Evolutionary conservation across 2,888 invertebrate species (phyloP).

Genomic region (Nudaria mundana): DNA sequence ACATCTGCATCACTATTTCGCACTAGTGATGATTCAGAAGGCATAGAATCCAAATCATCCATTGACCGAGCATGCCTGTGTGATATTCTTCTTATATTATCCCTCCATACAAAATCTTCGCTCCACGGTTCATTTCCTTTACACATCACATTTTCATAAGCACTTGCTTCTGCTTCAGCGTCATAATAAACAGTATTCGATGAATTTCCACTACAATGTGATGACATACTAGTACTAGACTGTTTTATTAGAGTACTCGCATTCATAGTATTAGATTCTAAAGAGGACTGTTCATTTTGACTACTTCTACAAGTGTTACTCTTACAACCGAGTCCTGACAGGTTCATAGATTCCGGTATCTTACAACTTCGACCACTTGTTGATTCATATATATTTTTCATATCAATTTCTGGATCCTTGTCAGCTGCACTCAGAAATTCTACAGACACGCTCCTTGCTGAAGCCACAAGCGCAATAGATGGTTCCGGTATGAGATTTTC

Average conservation of each 20-base stretch:
- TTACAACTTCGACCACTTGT: conserved; percentile 82
- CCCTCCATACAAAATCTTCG: conserved; percentile 90
- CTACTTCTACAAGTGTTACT: conserved; percentile 53
- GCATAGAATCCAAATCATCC: conserved; percentile 86
- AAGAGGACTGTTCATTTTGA: conserved; percentile 48
- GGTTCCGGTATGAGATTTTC: conserved; percentile 54
- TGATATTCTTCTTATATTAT: conserved; percentile 88
- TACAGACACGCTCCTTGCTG: conserved; percentile 83
- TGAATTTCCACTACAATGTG: conserved; percentile 72
- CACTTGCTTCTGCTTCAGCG: conserved; percentile 66
- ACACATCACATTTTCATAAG: conserved; percentile 70
- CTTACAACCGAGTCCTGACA: conserved; percentile 74
- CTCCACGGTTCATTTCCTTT: conserved; percentile 90
- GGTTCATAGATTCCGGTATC: conserved; percentile 75
- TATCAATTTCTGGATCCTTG: conserved; percentile 84
- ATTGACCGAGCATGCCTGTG: conserved; percentile 91
- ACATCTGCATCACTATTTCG: conserved; percentile 50
- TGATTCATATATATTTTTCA: conserved; percentile 87
- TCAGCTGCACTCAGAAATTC: conserved; percentile 85
- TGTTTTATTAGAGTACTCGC: conserved; percentile 52
- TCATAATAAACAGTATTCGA: conserved; percentile 75
- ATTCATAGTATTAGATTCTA: conserved; percentile 47
- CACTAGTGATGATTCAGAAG: conserved; percentile 40
- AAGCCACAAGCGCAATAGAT: conserved; percentile 77
- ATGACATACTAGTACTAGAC: conserved; percentile 74